Conservation (phyloP, 2,797 vertebrate genomes). For the Allobates femoralis region DNA sequence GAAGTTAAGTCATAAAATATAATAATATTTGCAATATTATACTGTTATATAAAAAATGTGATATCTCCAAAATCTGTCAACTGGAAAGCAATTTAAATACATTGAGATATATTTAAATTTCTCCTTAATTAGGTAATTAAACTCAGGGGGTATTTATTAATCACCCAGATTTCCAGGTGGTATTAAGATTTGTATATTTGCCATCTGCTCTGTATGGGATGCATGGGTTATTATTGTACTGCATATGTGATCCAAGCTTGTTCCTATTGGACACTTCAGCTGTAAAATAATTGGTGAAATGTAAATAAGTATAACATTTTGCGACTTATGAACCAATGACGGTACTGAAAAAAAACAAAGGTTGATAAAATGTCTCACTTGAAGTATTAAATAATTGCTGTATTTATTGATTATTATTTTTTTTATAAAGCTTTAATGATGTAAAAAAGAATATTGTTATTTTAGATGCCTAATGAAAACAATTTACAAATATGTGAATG, state of each 20-base stretch:
- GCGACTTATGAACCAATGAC: background rate
- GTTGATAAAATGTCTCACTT: background rate
- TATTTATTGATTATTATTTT: background rate
- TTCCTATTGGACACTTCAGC: background rate
- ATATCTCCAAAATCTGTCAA: background rate
- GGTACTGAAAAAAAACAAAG: background rate
- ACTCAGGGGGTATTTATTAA: conserved; percentile 53
- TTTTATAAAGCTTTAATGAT: background rate
- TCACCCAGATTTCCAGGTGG: conserved; percentile 39
- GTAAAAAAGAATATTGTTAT: no score
- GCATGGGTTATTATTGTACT: conserved; percentile 18
- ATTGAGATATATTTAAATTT: conserved; percentile 37
- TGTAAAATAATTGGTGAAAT: background rate
- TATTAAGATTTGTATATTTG: conserved; percentile 24
- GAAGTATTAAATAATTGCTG: background rate
- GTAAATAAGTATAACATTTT: conserved; percentile 8
- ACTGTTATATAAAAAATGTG: background rate
- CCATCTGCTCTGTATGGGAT: conserved; percentile 41
- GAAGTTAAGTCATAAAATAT: background rate
- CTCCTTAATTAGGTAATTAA: conserved; percentile 39
- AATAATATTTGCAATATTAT: background rate
- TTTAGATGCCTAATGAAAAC: no score
- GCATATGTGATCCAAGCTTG: background rate
- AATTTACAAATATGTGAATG: no score
- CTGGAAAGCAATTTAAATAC: conserved; percentile 8